These are phyloP conservation scores for Solea senegalensis DNA, from an alignment of 2,113 vertebrate species.

Conservation along the genomic window DNA sequence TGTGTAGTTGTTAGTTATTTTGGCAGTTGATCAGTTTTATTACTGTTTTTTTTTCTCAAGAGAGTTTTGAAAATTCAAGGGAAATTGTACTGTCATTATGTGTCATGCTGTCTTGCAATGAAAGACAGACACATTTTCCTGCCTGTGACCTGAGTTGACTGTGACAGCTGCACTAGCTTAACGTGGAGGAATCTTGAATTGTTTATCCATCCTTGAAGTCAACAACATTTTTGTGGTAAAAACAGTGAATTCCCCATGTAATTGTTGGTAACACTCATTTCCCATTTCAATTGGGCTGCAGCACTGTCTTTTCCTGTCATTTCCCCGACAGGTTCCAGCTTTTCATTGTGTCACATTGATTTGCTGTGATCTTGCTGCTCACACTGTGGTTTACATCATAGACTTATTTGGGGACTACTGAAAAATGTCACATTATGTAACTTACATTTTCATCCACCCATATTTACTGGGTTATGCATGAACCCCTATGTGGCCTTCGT, in stretches of 20 bases:
- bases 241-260: conserved; percentile 16
- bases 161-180: conserved; percentile 21
- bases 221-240: conserved; percentile 29
- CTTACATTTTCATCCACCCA: neutral
- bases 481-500: no score
- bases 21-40: no score
- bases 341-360: conserved; percentile 22
- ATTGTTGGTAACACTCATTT: conserved; percentile 9
- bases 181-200: conserved; percentile 1
- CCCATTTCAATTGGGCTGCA: neutral
- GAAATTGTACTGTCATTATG: neutral
- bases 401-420: conserved; percentile 3
- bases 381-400: conserved; percentile 19
- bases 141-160: neutral
- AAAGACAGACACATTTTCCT: neutral
- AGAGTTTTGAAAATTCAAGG: no score
- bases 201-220: conserved; percentile 34
- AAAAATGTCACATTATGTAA: conserved; percentile 9
- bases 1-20: no score
- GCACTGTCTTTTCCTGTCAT: conserved; percentile 5
- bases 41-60: no score
- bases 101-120: conserved; percentile 6
- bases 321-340: neutral
- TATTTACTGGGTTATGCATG: no score
- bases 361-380: conserved; percentile 9